phyloP scores from a whole-genome alignment of 1,140 invertebrate species.

The Eubasilissa regina region DNA sequence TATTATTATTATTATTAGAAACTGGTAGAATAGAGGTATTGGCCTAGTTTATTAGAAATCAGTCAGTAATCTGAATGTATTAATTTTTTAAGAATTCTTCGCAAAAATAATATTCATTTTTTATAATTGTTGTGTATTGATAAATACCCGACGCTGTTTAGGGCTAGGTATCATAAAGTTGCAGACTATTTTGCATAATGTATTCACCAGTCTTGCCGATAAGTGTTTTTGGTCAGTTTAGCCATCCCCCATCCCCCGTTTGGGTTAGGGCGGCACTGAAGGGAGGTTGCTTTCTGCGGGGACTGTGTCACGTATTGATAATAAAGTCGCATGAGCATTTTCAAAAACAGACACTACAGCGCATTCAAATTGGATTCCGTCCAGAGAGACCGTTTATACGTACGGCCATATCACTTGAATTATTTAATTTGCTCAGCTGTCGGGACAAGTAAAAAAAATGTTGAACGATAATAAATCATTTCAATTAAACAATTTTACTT shows the following conservation, averaged over 20 bases:
- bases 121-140: not conserved
- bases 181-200: constrained; percentile 23
- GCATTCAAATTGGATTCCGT: constrained; percentile 31
- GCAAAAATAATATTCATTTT: too few relatives aligned
- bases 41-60: too few relatives aligned
- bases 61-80: too few relatives aligned
- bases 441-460: too few relatives aligned
- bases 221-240: constrained; percentile 36
- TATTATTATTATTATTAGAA: too few relatives aligned
- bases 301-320: constrained; percentile 6
- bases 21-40: too few relatives aligned
- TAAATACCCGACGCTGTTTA: not conserved
- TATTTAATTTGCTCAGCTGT: too few relatives aligned
- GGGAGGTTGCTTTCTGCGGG: not conserved
- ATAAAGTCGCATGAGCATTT: constrained; percentile 35
- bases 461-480: too few relatives aligned
- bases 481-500: too few relatives aligned
- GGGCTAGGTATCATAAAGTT: constrained; percentile 7
- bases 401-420: too few relatives aligned
- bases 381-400: not conserved
- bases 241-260: not conserved
- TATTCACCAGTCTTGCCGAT: constrained; percentile 30
- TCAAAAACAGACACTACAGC: constrained; percentile 11
- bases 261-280: not conserved
- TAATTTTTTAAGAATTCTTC: too few relatives aligned